Percentiles rank a stretch among this genome's conserved stretches.
These are phyloP conservation scores for Erynnis tages DNA, from an alignment of 2,888 invertebrate species.

Conservation along the genomic window DNA sequence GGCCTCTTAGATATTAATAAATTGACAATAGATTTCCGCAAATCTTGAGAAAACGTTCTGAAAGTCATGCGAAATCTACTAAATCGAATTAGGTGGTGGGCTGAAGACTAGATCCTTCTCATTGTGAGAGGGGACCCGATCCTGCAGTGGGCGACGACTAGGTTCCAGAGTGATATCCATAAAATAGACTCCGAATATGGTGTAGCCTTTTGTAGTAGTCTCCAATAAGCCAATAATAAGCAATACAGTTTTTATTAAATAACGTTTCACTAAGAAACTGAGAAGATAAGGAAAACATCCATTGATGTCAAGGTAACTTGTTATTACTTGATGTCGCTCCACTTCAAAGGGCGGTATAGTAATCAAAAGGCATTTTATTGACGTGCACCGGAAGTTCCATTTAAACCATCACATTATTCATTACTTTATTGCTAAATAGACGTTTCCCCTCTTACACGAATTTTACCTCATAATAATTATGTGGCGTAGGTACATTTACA, in stretches of 20 bases:
- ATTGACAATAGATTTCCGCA: too few species aligned
- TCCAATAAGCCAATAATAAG: too few species aligned
- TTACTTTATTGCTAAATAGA: conserved; percentile 58
- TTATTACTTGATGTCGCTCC: conserved; percentile 50
- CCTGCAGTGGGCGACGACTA: too few species aligned
- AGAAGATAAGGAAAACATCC: background rate
- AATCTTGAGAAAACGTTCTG: too few species aligned
- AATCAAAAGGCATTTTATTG: conserved; percentile 51
- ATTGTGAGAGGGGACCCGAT: too few species aligned
- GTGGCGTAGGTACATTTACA: background rate
- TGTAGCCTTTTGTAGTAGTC: too few species aligned
- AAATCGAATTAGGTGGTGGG: too few species aligned
- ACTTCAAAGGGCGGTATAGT: conserved; percentile 56
- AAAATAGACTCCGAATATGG: too few species aligned
- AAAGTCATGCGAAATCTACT: too few species aligned
- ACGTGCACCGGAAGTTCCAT: conserved; percentile 60
- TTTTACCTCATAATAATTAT: conserved; percentile 18
- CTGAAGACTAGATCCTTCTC: too few species aligned
- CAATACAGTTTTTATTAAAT: background rate
- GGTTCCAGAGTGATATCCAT: too few species aligned
- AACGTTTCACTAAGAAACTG: background rate
- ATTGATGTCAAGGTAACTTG: conserved; percentile 49
- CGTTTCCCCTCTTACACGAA: conserved; percentile 13
- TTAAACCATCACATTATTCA: conserved; percentile 70
- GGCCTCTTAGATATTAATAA: too few species aligned